A percentile compares a stretch with the other conserved stretches of the same genome.
phyloP scores from a whole-genome alignment of 1,140 invertebrate species.

The Linepithema humile region DNA sequence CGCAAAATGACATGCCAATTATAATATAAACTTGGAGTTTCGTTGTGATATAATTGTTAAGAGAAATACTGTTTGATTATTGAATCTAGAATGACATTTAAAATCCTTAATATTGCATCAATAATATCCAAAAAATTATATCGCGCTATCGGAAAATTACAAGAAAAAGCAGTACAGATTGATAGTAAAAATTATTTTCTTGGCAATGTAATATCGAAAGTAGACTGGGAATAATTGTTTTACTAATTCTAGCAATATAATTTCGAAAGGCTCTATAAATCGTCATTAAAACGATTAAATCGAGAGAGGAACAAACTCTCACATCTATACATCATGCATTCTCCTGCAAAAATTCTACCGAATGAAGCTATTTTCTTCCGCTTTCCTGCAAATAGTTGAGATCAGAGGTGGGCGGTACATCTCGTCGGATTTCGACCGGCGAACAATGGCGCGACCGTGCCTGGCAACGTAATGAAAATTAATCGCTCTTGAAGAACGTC shows the following conservation, averaged over 20 bases:
- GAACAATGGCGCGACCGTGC: constrained; percentile 22
- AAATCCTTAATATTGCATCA: not conserved
- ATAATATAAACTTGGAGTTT: not conserved
- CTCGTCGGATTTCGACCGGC: constrained; percentile 24
- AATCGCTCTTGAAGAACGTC: constrained; percentile 63
- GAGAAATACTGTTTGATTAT: not conserved
- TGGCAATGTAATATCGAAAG: too few relatives aligned
- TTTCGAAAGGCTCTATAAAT: too few relatives aligned
- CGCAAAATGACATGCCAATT: not conserved
- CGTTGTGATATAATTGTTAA: not conserved
- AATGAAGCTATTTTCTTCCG: constrained; percentile 27
- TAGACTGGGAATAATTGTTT: too few relatives aligned
- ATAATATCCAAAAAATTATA: too few relatives aligned
- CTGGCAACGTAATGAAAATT: constrained; percentile 47
- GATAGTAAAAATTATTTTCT: too few relatives aligned
- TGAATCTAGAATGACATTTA: not conserved
- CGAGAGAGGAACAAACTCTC: too few relatives aligned
- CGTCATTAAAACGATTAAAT: too few relatives aligned
- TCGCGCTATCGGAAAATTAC: too few relatives aligned
- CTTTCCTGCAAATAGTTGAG: constrained; percentile 39
- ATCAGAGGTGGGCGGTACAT: constrained; percentile 34
- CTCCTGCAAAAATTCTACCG: not conserved
- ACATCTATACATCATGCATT: not conserved
- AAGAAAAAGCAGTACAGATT: too few relatives aligned
- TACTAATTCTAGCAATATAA: too few relatives aligned